Evolutionary conservation across 2,113 vertebrate genomes (phyloP), one percentile per base, ranked within the genome.

Genomic region (Argyrosomus japonicus): DNA sequence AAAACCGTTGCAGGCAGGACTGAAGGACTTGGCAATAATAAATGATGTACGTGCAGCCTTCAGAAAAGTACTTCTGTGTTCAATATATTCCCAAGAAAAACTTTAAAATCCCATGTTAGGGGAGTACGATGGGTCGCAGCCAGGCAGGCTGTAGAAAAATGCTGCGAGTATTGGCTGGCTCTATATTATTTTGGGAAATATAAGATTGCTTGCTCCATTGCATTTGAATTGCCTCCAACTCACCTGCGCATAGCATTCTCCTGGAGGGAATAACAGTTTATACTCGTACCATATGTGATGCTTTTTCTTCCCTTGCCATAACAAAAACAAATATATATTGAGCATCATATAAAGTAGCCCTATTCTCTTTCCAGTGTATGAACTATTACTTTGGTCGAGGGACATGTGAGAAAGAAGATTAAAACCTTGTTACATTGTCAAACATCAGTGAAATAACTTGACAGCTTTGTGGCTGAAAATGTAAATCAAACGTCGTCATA

Each of bases 221-320:
- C 83, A 77, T 89, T 71, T 75, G 61, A 93, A 93, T 93, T 92
- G 84, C 91, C 87, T 91, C 68, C 86, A 86, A 88, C 68, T 89
- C 91, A 93, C 91, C 86, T 89, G 85, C 19, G 73, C 71, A 78
- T 70, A 48, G 63, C 65, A 2, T 83, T 82, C 82, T 82, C 86
- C 87, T 85, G 63, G 58, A 89, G 88, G 83, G 87, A 93, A 88
- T 79, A 89, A 83, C 75, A 83, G 79, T 92, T 88, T 90, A 81
- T 88, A 61, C 32, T 60, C 25, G 18, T 72, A 84, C 87, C 87
- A 82, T 82, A 91, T 93, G 84, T 79, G 76, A 43, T 75, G 50
- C 75, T 56, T 89, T 75, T 56, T 70, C 50, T 72, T 3, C 65
- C 61, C 4, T 32, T 65, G 47, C 68, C 32, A 68, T 36, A 84